Base-by-base conservation (phyloP, 2,888 invertebrate genomes). In the Malthinus seriepunctatus region DNA sequence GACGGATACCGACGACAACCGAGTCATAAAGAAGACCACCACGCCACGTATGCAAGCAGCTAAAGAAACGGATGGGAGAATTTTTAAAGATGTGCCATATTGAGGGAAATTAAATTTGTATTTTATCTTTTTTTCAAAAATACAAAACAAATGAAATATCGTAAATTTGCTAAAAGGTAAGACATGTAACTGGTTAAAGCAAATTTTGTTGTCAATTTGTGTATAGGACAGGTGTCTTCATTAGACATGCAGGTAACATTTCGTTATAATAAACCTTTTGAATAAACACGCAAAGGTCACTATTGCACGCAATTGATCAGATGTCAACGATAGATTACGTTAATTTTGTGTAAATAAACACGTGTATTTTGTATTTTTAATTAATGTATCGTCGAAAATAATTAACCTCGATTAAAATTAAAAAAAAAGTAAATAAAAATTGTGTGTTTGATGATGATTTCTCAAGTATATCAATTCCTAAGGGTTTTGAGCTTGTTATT, bases 191-290 rank as follows among this genome's bases (percentile, higher is more conserved):
- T 42, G 15, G 11, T 15, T 23, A 7, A 33, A 33, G 31, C 35
- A 53, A 59, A 57, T 57, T 53, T 53, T 49, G 52, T 54, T 49
- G 59, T 53, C 59, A 59, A 59, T 53, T n/a, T 45, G 57, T 53
- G 31, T 44, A 14, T 53, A 53, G 49, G 59, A 59, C 59, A 59
- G 59, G 59, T 59, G 59, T 59, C 59, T 59, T 59, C 54, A 59
- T 59, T 59, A 53, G 38, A 34, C 56, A 56, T 56, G 42, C 51
- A 56, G 31, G 37, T 35, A 53, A 53, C 31, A 55, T 55, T 52
- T 55, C 49, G 49, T 46, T 55, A 55, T 55, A 55, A 55, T 49
- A 37, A 42, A 47, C 39, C 32, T 32, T 46, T 23, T 39, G 23
- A n/a, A 39, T 8, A 14, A 38, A 31, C 56, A 56, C 56, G 56